Percentiles rank a stretch among this genome's conserved stretches.
Conservation (phyloP, 2,888 invertebrate species). For the Entomobrya proxima region DNA sequence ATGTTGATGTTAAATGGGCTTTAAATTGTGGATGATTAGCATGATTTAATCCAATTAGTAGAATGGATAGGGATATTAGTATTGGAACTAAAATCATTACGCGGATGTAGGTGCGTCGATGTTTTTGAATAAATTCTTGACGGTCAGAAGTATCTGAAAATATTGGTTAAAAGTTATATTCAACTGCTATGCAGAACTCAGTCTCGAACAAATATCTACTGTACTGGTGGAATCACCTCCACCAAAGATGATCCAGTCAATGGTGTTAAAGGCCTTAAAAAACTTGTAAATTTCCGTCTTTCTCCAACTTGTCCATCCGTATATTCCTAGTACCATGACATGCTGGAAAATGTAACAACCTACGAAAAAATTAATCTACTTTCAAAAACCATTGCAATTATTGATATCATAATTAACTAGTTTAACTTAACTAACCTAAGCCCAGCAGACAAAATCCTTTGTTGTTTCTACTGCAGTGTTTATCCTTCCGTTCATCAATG, state of each 20-base stretch:
- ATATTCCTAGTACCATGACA: neutral
- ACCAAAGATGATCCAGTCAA: neutral
- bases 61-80: neutral
- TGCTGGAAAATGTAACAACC: neutral
- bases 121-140: neutral
- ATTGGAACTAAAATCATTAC: neutral
- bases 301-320: neutral
- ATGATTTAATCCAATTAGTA: conserved; percentile 13
- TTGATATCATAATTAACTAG: too few species aligned
- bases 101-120: neutral
- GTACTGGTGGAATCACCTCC: neutral
- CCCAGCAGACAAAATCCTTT: neutral
- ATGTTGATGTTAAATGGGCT: conserved; percentile 4
- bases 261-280: neutral
- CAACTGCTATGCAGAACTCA: too few species aligned
- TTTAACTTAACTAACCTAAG: too few species aligned
- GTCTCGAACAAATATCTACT: too few species aligned
- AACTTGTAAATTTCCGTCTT: neutral
- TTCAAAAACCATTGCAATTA: too few species aligned
- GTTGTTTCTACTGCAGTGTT: neutral
- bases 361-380: too few species aligned
- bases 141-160: neutral
- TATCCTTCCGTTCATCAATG: too few species aligned
- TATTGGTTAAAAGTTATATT: too few species aligned
- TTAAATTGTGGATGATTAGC: conserved; percentile 8